These are phyloP conservation scores for Argyrosomus regius DNA, from an alignment of 2,797 vertebrate genomes.

Conservation along the genomic window DNA sequence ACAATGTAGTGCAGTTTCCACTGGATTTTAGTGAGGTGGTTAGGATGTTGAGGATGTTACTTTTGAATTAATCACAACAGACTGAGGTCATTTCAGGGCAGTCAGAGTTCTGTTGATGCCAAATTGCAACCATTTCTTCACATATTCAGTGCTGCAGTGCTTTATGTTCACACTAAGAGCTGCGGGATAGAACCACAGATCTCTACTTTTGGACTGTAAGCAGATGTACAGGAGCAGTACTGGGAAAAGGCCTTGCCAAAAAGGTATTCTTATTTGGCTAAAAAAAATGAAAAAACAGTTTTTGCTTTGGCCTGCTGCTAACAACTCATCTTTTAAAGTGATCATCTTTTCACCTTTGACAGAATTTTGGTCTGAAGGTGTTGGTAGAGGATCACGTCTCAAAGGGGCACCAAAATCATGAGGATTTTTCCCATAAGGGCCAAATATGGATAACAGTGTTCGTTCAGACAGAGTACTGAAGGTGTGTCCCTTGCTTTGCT, in stretches of 20 bases:
- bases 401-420: neutral
- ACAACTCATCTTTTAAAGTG: neutral
- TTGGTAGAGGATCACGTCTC: neutral
- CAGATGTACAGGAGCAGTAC: neutral
- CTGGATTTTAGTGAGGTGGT: neutral
- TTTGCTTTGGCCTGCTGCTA: neutral
- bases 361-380: neutral
- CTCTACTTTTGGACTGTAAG: neutral
- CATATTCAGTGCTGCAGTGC: neutral
- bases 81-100: neutral
- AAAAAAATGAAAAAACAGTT: neutral
- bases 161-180: neutral
- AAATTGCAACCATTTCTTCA: neutral
- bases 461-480: neutral
- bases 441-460: no score
- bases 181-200: neutral
- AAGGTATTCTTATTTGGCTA: neutral
- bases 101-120: neutral
- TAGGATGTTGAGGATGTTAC: neutral
- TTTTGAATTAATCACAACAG: slow-evolving; percentile 8
- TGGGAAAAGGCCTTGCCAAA: neutral
- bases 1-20: neutral
- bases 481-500: neutral
- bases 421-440: no score
- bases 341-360: neutral